Evolutionary conservation across 2,797 vertebrate species (phyloP), one percentile per base, ranked within the genome.

Genomic region (Fringilla coelebs): DNA sequence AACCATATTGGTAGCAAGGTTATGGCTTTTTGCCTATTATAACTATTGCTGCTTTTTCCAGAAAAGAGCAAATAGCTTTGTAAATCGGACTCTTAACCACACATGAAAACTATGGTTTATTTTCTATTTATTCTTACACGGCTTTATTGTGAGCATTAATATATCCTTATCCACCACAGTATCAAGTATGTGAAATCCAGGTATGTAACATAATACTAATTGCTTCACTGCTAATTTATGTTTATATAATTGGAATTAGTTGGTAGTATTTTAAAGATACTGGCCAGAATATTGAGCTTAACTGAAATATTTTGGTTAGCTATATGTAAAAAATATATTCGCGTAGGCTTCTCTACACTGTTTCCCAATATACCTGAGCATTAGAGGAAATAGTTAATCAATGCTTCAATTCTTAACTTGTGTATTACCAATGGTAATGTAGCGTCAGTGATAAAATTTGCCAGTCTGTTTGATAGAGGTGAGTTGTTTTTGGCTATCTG

Each of bases 131-230:
- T 73, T 82, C 54, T 91, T 60, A 43, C 17, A 15, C 52, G 67
- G 26, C 41, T 74, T 57, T 68, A 68, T 34, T 58, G 9, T 51
- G 15, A 62, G 12, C 3, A 2, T 58, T 32, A 49, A n/a, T 68
- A 10, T 55, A 43, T 84, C 22, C 13, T 8, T 72, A 34, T 46
- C 38, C 25, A 86, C 14, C 13, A 4, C 51, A 71, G 6, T 58
- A 73, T 72, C 12, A 21, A 15, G 5, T 68, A 73, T 54, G 2
- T 68, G 51, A 81, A 87, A 79, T 22, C 10, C 46, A 49, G 48
- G 7, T 8, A 17, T 21, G 20, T 51, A 57, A 22, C 0, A 0
- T 65, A 61, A 10, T 67, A 52, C 11, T 24, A 55, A 9, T 16
- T 70, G 20, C 10, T 60, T 94, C 24, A 26, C 10, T 81, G 7